Percentiles rank a stretch among this genome's conserved stretches.
These are phyloP conservation scores for Plebejus argus DNA, from an alignment of 2,888 invertebrate species.

Conservation along the genomic window DNA sequence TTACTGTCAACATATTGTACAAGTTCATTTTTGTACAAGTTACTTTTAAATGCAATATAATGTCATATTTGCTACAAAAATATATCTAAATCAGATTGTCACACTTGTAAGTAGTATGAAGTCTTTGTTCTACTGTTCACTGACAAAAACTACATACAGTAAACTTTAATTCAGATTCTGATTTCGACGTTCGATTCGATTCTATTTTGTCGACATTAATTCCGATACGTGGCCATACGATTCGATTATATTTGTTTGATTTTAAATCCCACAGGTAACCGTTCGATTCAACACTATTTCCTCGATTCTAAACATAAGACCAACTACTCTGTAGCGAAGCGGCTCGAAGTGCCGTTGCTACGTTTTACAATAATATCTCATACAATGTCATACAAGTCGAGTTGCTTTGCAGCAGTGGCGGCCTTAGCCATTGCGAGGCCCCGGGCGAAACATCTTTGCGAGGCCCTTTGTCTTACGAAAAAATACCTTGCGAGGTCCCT, in stretches of 20 bases:
- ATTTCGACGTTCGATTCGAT: not conserved
- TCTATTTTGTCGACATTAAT: not conserved
- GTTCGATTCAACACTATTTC: not conserved
- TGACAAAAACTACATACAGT: not conserved
- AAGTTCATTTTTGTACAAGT: not conserved
- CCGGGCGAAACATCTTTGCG: too few species aligned
- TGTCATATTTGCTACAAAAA: not conserved
- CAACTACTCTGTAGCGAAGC: not conserved
- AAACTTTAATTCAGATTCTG: not conserved
- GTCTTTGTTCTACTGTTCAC: too few species aligned
- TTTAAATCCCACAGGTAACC: not conserved
- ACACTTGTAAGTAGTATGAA: not conserved
- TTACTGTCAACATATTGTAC: not conserved
- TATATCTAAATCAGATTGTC: not conserved
- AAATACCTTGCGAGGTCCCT: too few species aligned
- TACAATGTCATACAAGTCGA: too few species aligned
- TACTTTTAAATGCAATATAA: slow-evolving; percentile 3
- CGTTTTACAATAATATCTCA: too few species aligned
- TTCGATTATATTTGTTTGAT: not conserved
- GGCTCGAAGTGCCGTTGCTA: too few species aligned
- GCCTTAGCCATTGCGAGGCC: too few species aligned
- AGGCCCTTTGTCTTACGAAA: too few species aligned
- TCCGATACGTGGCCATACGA: not conserved
- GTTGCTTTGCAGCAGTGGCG: too few species aligned
- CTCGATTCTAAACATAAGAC: not conserved